Base-by-base conservation (phyloP, 2,888 invertebrate genomes). In the Drosophila parthenogenetica region DNA sequence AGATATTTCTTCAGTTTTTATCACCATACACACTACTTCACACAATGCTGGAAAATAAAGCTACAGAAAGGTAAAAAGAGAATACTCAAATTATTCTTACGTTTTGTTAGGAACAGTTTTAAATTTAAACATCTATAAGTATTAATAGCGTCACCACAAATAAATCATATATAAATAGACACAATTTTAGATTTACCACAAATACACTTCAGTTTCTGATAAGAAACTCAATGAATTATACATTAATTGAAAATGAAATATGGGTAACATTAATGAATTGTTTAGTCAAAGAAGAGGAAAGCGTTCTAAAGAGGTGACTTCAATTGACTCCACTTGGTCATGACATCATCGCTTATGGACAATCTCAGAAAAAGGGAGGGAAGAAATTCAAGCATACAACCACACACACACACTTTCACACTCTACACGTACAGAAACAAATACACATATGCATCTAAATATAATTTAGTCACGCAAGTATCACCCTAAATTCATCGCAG, bases 311-410 rank as follows among this genome's bases (percentile, higher is more conserved):
- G 8, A 45, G 62, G 40, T 48, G 13, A 62, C 43, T 74, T 64
- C 58, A 74, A 69, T 60, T 66, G 51, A 32, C 50, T 49, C 25
- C 37, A 62, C 58, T 59, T 57, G 39, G 42, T 11, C 11, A 77
- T 76, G 75, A 76, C 76, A 69, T 76, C 76, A 76, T 65, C 79
- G 32, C 16, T 25, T 19, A 57, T 45, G 59, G 19, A 63, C 39
- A 55, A 67, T 43, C 62, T 59, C 51, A 40, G 43, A n/a, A 10
- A 43, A 45, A 3, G 32, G 79, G 75, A 58, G 60, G 43, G 50
- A 45, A 59, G n/a, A 25, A 66, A 51, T 29, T 37, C 55, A 45
- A 43, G 39, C 39, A 54, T 22, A 22, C 19, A 19, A 19, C 1
- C 3, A 42, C 13, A 58, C 29, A 29, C 29, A 29, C 29, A 29